Percentiles rank a stretch among this genome's conserved stretches.
phyloP scores from a whole-genome alignment of 2,797 vertebrate species.

The Sebastes nivosus region DNA sequence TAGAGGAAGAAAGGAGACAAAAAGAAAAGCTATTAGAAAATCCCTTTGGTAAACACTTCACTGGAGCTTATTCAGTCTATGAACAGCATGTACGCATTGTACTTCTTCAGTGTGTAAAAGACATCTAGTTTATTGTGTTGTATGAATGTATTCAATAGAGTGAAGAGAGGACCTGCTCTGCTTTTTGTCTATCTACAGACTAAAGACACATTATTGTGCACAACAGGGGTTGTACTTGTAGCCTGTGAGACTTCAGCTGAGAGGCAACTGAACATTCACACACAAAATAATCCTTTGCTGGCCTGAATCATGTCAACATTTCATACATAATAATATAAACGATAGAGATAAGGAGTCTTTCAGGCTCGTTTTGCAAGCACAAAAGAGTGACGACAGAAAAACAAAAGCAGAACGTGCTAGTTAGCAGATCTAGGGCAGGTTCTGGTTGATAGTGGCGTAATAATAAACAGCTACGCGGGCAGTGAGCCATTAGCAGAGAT shows the following conservation, averaged over 20 bases:
- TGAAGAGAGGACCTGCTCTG: not conserved
- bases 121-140: conserved; percentile 1
- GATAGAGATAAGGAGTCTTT: not conserved
- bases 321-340: not conserved
- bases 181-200: not conserved
- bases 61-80: not conserved
- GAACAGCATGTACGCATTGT: not conserved
- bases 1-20: not conserved
- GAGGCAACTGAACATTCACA: not conserved
- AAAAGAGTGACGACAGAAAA: not conserved
- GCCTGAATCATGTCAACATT: not conserved
- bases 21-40: not conserved
- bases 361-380: not conserved
- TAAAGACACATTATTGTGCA: not conserved
- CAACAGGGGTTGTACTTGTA: not conserved
- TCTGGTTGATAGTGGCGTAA: not conserved
- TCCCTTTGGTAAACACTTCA: not conserved
- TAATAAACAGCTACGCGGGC: not conserved
- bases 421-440: not conserved
- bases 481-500: not conserved
- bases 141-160: conserved; percentile 7
- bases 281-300: not conserved
- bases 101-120: not conserved
- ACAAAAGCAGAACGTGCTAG: not conserved
- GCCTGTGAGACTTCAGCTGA: not conserved